Conservation (phyloP, 1,140 invertebrate species). For the Microplitis demolitor region DNA sequence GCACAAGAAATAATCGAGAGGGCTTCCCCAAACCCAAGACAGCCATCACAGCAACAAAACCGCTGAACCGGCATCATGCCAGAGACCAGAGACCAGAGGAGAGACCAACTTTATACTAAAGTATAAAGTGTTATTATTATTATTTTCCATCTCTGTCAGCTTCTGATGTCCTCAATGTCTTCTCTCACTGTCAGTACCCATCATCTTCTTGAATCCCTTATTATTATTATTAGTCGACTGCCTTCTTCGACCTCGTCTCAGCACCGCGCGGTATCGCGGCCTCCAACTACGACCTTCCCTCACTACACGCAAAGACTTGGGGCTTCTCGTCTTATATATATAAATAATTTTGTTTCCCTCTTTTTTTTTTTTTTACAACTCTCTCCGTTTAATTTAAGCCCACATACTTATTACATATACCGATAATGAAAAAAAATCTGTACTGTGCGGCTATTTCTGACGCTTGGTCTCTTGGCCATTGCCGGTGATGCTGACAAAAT, state of each 20-base stretch:
- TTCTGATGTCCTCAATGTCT: no score
- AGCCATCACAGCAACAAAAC: not conserved
- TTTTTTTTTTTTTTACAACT: not conserved
- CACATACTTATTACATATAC: no score
- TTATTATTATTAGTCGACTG: not conserved
- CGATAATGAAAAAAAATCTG: no score
- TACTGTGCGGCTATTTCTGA: no score
- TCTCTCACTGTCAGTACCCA: no score
- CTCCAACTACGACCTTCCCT: conserved; percentile 27
- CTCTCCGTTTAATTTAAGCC: not conserved
- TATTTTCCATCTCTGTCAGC: no score
- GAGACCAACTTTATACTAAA: no score
- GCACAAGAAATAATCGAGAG: conserved; percentile 30
- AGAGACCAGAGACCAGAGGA: no score
- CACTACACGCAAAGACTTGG: not conserved
- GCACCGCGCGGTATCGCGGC: conserved; percentile 8
- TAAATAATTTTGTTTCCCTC: not conserved
- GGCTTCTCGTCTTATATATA: not conserved
- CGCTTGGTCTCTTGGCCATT: no score
- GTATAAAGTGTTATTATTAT: no score
- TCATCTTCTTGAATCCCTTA: not conserved
- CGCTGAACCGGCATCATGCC: not conserved
- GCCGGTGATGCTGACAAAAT: no score
- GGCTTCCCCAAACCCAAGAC: conserved; percentile 40
- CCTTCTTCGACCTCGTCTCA: conserved; percentile 15